phyloP scores from a whole-genome alignment of 2,888 invertebrate genomes.

The Andrena dorsata region DNA sequence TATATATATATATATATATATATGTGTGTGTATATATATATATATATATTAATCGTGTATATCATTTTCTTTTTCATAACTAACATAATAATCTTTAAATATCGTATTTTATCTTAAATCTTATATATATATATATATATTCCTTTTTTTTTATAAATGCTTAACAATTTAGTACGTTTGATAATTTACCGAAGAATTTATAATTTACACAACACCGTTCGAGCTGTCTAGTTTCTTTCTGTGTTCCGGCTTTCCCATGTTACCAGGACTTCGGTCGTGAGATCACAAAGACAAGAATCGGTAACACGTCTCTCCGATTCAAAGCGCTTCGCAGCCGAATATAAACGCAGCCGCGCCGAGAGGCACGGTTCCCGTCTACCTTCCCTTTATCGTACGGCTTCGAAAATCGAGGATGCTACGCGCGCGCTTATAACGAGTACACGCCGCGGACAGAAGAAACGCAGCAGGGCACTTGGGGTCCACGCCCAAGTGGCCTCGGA shows the following conservation, averaged over 20 bases:
- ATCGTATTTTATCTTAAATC: conserved; percentile 62
- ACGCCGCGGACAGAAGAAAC: neutral
- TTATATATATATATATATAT: conserved; percentile 58
- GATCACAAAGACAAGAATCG: conserved; percentile 69
- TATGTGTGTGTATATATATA: conserved; percentile 42
- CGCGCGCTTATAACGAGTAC: conserved; percentile 2
- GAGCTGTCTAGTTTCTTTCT: conserved; percentile 42
- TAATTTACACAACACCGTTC: conserved; percentile 62
- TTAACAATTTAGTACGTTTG: conserved; percentile 74
- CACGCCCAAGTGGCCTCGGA: too few species aligned
- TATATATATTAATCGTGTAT: conserved; percentile 67
- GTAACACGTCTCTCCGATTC: neutral
- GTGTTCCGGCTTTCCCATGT: conserved; percentile 15
- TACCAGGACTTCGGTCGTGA: conserved; percentile 62
- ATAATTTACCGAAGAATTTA: conserved; percentile 62
- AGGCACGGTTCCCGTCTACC: neutral
- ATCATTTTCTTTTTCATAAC: conserved; percentile 66
- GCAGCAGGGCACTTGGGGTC: neutral
- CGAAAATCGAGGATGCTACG: conserved; percentile 22
- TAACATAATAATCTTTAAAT: conserved; percentile 71
- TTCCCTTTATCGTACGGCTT: conserved; percentile 31
- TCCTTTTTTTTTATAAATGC: conserved; percentile 72
- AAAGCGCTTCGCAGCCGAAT: conserved; percentile 4
- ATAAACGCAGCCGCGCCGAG: conserved; percentile 22
- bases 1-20: conserved; percentile 54